Base-by-base conservation (phyloP, 1,140 invertebrate genomes). In the Rhizoglyphus robini region DNA sequence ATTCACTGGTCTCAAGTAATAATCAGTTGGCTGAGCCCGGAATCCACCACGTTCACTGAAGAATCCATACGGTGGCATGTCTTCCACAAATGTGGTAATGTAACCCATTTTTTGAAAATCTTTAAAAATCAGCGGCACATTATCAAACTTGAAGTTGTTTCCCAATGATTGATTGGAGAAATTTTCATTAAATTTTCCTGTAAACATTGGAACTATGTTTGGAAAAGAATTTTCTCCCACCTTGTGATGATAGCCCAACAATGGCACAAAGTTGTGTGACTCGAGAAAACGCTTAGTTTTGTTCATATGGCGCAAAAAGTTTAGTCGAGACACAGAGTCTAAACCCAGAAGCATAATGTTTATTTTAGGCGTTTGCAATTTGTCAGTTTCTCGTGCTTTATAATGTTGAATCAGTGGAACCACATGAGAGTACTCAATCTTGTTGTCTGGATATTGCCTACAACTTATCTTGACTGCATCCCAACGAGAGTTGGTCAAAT, bases 141-240 rank as follows among this genome's bases (percentile, higher is more conserved):
- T 5, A 20, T 54, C 51, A 32, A 54, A 20, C 8, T 54, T 54
- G 8, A 54, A 11, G 8, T 54, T 20, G 8, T 23, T 27, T 25
- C 23, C 8, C 15, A 54, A 11, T 25, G 20, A 54, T 11, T 11
- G 23, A 8, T 54, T 23, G 20, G 8, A 8, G 20, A 8, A 54
- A 32, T 54, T 23, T 25, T 32, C 15, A 5, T 8, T 32, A 8
- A 32, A 32, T 27, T 23, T 25, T 5, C 77, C 77, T 1, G 72
- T 70, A 20, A 79, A 61, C 23, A 78, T 65, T 0, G 78, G 72
- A 3, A 76, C 65, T 31, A 79, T 65, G 70, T 79, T 79, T 0
- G 77, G 77, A 62, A 75, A 76, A 2, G 78, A 78, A 65, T 79
- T 79, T 41, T 78, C 75, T 4, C 72, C 78, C 2, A 78, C 72